Conservation (phyloP, 1,140 invertebrate species). For the Drosophila albomicans region DNA sequence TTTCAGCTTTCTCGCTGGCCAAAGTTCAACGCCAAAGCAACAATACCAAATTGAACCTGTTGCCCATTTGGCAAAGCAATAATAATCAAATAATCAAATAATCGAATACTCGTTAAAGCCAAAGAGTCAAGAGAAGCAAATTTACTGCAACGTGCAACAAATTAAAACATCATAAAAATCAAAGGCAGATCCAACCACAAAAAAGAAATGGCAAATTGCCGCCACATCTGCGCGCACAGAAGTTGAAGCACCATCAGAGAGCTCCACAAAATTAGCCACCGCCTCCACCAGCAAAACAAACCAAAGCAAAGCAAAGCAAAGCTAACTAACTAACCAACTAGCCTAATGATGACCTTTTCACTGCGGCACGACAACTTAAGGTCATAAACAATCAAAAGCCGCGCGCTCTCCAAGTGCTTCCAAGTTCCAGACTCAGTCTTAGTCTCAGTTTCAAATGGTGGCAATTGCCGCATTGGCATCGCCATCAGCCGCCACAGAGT, state of each 20-base stretch:
- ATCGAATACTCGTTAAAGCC: slow-evolving; percentile 55
- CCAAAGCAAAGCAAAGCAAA: neutral
- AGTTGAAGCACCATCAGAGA: slow-evolving; percentile 60
- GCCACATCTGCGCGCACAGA: slow-evolving; percentile 62
- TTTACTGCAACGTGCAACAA: slow-evolving; percentile 80
- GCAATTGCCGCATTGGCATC: slow-evolving; percentile 59
- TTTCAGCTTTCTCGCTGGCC: slow-evolving; percentile 16
- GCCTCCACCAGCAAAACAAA: slow-evolving; percentile 51
- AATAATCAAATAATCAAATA: slow-evolving; percentile 32
- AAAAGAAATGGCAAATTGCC: slow-evolving; percentile 60
- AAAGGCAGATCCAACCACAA: slow-evolving; percentile 54
- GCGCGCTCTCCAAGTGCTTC: slow-evolving; percentile 21
- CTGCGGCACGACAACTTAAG: slow-evolving; percentile 81
- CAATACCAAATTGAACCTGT: slow-evolving; percentile 40
- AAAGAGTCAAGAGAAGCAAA: slow-evolving; percentile 30
- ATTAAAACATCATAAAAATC: slow-evolving; percentile 84
- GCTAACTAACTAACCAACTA: slow-evolving; percentile 36
- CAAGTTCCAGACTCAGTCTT: slow-evolving; percentile 7
- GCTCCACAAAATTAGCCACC: slow-evolving; percentile 67
- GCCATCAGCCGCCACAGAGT: too few relatives aligned
- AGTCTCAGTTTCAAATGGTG: slow-evolving; percentile 50
- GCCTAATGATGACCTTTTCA: slow-evolving; percentile 81
- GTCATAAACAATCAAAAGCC: slow-evolving; percentile 78
- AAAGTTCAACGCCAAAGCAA: slow-evolving; percentile 23
- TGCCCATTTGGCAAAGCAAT: slow-evolving; percentile 19